phyloP scores from a whole-genome alignment of 2,113 vertebrate species.

The Elephantulus edwardii region DNA sequence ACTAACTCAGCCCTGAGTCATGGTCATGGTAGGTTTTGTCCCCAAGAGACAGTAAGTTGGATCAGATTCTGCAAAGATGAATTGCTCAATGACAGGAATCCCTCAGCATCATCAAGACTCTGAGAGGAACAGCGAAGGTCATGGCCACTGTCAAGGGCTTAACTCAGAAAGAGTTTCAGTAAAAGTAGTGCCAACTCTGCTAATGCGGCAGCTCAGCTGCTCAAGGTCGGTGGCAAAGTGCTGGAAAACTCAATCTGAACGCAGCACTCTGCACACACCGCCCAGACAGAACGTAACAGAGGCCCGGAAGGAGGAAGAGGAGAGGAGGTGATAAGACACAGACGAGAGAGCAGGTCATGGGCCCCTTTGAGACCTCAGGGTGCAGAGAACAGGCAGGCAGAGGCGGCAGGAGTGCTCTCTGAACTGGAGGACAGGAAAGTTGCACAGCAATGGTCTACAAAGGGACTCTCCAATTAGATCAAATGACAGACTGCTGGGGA shows the following conservation, averaged over 20 bases:
- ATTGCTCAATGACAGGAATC: background rate
- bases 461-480: background rate
- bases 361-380: background rate
- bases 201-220: background rate
- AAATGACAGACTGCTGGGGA: background rate
- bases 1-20: background rate
- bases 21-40: background rate
- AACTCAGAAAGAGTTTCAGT: background rate
- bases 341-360: background rate
- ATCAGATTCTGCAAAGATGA: background rate
- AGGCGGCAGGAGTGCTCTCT: background rate
- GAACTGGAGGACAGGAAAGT: background rate
- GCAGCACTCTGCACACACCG: background rate
- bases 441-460: rapidly evolving
- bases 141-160: background rate
- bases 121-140: background rate
- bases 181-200: background rate
- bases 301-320: background rate
- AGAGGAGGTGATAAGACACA: background rate
- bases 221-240: background rate
- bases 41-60: background rate
- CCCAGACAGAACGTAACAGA: background rate
- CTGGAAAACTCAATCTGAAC: background rate
- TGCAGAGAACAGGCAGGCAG: background rate
- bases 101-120: background rate